Evolutionary conservation across 2,888 invertebrate species (phyloP), one percentile per base, ranked within the genome.

Genomic region (Allolobophora icterica): DNA sequence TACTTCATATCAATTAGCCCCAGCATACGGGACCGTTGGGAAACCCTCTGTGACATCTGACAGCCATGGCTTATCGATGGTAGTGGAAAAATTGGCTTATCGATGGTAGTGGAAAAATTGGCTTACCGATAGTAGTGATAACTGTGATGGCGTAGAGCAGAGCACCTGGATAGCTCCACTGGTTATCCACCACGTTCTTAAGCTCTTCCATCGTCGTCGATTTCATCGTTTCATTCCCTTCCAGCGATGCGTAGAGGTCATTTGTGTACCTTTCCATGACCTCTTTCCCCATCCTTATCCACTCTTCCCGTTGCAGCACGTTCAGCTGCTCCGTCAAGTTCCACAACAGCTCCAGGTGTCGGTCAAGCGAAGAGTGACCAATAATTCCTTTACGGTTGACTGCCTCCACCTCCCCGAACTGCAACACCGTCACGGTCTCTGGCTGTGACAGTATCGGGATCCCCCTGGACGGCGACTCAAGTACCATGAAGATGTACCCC

Each of bases 61-160:
- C 17, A 17, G 13, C 4, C 1, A 11, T 42, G 17, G 15, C 42
- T 42, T 42, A 42, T 15, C 42, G 42, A 42, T 42, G 13, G 17
- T 42, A 42, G 42, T 42, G 42, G 13, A 5, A 42, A 42, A 17
- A 42, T 42, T 52, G 21, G 21, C 5, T 52, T 52, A 52, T 6
- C 52, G 52, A 24, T 52, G 19, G 52, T 52, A 52, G 21, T 24
- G 38, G 8, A 4, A 52, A 52, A n/a, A 71, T 71, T 71, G n/a
- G 8, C 87, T 38, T 87, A 87, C 87, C 87, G 34, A 87, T 87
- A 21, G 87, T 87, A 19, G 87, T 87, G 35, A 87, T 33, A 17
- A 87, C 87, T 19, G 87, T 87, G 87, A 87, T 87, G 87, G 87
- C 87, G 87, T 87, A 87, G 3, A 87, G 87, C 35, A 87, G 35